A percentile compares a stretch with the other conserved stretches of the same genome.
These are phyloP conservation scores for Nematostella vectensis DNA, from an alignment of 92 coral and sea anemone genomes.

Conservation along the genomic window DNA sequence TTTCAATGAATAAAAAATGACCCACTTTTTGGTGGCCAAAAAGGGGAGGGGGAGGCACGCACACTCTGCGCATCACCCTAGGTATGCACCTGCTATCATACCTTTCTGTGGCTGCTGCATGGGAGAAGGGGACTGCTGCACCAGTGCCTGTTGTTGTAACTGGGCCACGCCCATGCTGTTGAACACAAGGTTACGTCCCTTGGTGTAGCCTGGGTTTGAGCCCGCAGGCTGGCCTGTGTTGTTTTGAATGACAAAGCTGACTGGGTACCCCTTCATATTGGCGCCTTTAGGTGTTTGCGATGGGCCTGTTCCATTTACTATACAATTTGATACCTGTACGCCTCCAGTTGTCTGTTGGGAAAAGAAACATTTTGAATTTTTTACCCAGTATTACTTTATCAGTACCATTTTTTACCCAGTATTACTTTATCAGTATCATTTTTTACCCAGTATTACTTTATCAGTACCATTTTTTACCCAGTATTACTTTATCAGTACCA, in stretches of 20 bases:
- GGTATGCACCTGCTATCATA: no score
- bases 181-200: slow-evolving; percentile 81
- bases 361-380: no score
- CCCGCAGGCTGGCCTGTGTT: slow-evolving; percentile 44
- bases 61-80: no score
- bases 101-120: slow-evolving; percentile 68
- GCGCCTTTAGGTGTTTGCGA: slow-evolving; percentile 79
- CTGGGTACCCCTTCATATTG: slow-evolving; percentile 65
- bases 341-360: slow-evolving; percentile 39
- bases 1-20: no score
- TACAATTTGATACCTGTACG: slow-evolving; percentile 51
- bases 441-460: no score
- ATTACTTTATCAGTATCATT: no score
- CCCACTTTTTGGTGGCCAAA: no score
- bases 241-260: slow-evolving; percentile 81
- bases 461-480: no score
- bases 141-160: slow-evolving; percentile 62
- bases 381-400: no score
- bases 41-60: no score
- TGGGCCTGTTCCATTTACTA: slow-evolving; percentile 89
- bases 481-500: no score
- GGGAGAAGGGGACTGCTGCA: slow-evolving; percentile 69
- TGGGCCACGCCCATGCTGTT: slow-evolving; percentile 88
- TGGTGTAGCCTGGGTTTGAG: slow-evolving; percentile 32
- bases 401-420: no score